Base-by-base conservation (phyloP, 1,140 invertebrate species). In the Lithobius niger region DNA sequence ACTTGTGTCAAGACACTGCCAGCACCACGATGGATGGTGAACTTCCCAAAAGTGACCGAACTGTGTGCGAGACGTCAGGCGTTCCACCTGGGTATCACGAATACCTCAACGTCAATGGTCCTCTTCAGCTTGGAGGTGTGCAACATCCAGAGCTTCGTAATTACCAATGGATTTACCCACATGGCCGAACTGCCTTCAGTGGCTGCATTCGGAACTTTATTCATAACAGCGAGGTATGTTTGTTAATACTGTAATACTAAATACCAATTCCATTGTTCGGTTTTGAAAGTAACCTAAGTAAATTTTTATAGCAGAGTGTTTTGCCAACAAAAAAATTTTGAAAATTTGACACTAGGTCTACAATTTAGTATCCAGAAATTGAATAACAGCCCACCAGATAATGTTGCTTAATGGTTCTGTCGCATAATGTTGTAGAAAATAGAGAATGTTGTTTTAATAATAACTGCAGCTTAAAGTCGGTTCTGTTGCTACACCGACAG, bases 151-250 rank as follows among this genome's bases (percentile, higher is more conserved):
- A 75, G 75, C 1, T 65, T 69, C 0, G 22, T 66, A 74, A 3
- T 60, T 69, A 48, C 43, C 65, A 71, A 79, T 84, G 82, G 83
- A 73, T 74, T 42, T 70, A 78, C 62, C 70, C 76, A 22, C 86
- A 86, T 1, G 79, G 76, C 1, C 71, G 72, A 21, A 72, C 73
- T 53, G 77, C 80, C 55, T 93, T 90, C 66, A 72, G 76, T 44
- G 92, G 92, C 0, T 96, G 92, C 67, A 82, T 96, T 57, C 79
- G 79, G 57, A 90, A 90, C 65, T 76, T 91, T 50, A 88, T 85
- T 31, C 21, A 40, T 27, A 55, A 55, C 45, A 55, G 54, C 26
- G 54, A 55, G 24, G 52, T 53, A 53, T 19, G 52, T 24, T 50
- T 47, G 6, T 15, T 10, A 47, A 47, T 18, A 10, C 22, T 6